Percentiles rank a stretch among this genome's conserved stretches.
These are phyloP conservation scores for Endotricha flammealis DNA, from an alignment of 2,888 invertebrate species.

Conservation along the genomic window DNA sequence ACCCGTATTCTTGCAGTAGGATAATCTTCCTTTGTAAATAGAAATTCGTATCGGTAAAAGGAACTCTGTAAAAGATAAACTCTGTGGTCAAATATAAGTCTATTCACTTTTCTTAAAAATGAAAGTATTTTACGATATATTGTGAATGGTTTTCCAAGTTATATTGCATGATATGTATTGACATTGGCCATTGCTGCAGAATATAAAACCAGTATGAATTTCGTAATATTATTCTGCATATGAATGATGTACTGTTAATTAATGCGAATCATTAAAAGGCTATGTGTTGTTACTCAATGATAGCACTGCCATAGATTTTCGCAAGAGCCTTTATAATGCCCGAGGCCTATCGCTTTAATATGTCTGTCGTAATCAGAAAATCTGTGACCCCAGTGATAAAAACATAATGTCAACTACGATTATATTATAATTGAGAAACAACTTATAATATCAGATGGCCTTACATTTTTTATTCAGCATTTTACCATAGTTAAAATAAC, in stretches of 20 bases:
- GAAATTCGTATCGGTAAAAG: too few relatives aligned
- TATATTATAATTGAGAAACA: too few relatives aligned
- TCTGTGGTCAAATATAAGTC: too few relatives aligned
- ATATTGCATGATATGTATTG: slow-evolving; percentile 1
- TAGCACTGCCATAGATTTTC: slow-evolving; percentile 18
- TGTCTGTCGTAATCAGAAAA: slow-evolving; percentile 6
- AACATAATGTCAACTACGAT: slow-evolving; percentile 6
- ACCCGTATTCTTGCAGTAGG: too few relatives aligned
- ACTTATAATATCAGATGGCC: too few relatives aligned
- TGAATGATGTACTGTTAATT: slow-evolving; percentile 3
- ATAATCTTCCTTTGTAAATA: too few relatives aligned
- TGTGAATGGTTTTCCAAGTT: neutral
- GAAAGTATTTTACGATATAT: too few relatives aligned
- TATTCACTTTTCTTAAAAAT: too few relatives aligned
- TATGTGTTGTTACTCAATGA: slow-evolving; percentile 13
- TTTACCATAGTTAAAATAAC: too few relatives aligned
- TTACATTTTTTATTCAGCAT: too few relatives aligned
- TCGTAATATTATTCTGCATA: neutral
- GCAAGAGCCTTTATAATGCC: slow-evolving; percentile 16
- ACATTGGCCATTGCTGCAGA: neutral
- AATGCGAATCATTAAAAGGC: slow-evolving; percentile 1
- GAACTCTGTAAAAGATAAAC: too few relatives aligned
- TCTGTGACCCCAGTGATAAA: slow-evolving; percentile 4
- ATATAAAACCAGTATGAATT: neutral
- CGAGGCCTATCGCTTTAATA: slow-evolving; percentile 6